These are phyloP conservation scores for Cervus canadensis DNA, from an alignment of 2,113 vertebrate genomes.

Conservation along the genomic window DNA sequence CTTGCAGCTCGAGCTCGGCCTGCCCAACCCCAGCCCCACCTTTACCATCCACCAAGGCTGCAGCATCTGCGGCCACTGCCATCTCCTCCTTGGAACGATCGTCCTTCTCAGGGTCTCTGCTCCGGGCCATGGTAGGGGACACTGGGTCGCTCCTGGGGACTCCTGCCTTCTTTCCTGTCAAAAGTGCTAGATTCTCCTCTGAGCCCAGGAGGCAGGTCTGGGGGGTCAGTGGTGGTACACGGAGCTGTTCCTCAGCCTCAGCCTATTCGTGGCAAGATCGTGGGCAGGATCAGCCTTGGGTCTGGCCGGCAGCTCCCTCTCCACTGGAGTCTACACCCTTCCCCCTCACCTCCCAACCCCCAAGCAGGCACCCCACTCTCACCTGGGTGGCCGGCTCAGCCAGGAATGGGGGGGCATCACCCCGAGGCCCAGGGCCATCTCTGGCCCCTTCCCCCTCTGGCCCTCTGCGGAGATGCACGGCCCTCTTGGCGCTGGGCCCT, in stretches of 20 bases:
- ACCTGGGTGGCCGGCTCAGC: constrained; percentile 62
- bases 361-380: constrained; percentile 16
- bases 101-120: constrained; percentile 81
- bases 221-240: constrained; percentile 18
- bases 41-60: constrained; percentile 85
- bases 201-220: constrained; percentile 53
- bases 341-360: neutral
- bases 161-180: constrained; percentile 52
- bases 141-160: constrained; percentile 51
- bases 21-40: neutral
- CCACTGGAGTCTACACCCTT: neutral
- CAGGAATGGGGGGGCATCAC: constrained; percentile 36
- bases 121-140: constrained; percentile 19
- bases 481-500: constrained; percentile 79
- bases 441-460: constrained; percentile 73
- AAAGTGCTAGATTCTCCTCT: constrained; percentile 63
- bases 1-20: neutral
- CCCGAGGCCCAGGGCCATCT: constrained; percentile 66
- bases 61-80: constrained; percentile 74
- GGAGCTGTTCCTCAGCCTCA: constrained; percentile 46
- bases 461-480: constrained; percentile 77
- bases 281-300: neutral
- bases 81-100: constrained; percentile 87
- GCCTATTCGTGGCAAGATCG: constrained; percentile 43
- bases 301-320: neutral